These are phyloP conservation scores for Ariopsis seemanni DNA, from an alignment of 2,113 vertebrate genomes.

Conservation along the genomic window DNA sequence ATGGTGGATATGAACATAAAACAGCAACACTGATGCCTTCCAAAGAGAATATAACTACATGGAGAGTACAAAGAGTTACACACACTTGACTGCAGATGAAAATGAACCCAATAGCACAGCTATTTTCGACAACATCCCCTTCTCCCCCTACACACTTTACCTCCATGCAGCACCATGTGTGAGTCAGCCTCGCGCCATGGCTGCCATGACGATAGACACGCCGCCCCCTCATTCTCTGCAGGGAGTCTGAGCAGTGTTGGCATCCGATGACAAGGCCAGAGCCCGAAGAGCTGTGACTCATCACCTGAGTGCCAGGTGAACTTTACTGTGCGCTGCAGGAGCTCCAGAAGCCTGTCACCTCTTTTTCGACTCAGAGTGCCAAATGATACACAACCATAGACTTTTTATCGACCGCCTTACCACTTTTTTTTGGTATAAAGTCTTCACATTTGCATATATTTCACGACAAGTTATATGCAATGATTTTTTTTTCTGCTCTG, in stretches of 20 bases:
- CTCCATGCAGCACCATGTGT: slow-evolving; percentile 40
- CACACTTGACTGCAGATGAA: neutral
- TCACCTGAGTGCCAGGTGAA: slow-evolving; percentile 58
- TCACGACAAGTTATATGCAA: slow-evolving; percentile 1
- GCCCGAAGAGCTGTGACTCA: slow-evolving; percentile 49
- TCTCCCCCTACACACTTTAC: slow-evolving; percentile 26
- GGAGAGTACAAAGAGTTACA: slow-evolving; percentile 13
- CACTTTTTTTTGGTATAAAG: neutral
- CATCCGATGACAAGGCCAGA: slow-evolving; percentile 48
- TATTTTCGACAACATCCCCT: slow-evolving; percentile 29
- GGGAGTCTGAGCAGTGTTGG: slow-evolving; percentile 42
- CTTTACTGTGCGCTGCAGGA: slow-evolving; percentile 44
- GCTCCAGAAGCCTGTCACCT: slow-evolving; percentile 47
- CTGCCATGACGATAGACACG: slow-evolving; percentile 50
- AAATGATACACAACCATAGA: slow-evolving; percentile 3
- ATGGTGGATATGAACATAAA: slow-evolving; percentile 1
- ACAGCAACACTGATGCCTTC: slow-evolving; percentile 23
- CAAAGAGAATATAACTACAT: slow-evolving; percentile 24
- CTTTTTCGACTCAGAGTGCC: slow-evolving; percentile 37
- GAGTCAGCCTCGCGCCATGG: slow-evolving; percentile 37
- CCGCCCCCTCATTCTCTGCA: slow-evolving; percentile 36
- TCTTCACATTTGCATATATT: slow-evolving; percentile 4
- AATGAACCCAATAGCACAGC: slow-evolving; percentile 18
- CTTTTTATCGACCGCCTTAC: neutral
- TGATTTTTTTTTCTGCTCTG: slow-evolving; percentile 1